Percentiles rank a stretch among this genome's conserved stretches.
Evolutionary conservation across 2,888 invertebrate genomes (phyloP).

Genomic region (Catocala sponsa): DNA sequence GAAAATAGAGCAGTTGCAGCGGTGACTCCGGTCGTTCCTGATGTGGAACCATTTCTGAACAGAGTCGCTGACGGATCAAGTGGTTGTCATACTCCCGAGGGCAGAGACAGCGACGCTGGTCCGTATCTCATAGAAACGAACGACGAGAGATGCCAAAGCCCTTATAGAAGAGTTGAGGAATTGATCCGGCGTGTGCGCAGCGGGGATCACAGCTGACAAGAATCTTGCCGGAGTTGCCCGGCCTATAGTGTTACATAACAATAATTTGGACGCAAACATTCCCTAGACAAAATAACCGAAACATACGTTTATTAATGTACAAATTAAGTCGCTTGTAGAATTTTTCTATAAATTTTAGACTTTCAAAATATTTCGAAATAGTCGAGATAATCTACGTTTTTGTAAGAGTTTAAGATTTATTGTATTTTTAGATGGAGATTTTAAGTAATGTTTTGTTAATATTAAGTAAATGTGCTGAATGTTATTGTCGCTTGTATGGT

Average conservation of each 20-base stretch:
- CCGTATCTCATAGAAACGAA: slow-evolving; percentile 78
- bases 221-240: slow-evolving; percentile 78
- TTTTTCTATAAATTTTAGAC: slow-evolving; percentile 8
- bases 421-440: slow-evolving; percentile 15
- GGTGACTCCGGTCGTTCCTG: slow-evolving; percentile 59
- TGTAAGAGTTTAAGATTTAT: slow-evolving; percentile 11
- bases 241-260: slow-evolving; percentile 64
- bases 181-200: slow-evolving; percentile 79
- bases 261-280: slow-evolving; percentile 34
- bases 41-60: slow-evolving; percentile 78
- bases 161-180: slow-evolving; percentile 80
- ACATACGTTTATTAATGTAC: slow-evolving; percentile 1
- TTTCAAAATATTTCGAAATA: not conserved
- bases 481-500: slow-evolving; percentile 31
- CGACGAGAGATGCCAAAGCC: slow-evolving; percentile 76
- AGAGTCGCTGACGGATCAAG: slow-evolving; percentile 71
- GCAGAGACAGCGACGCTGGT: slow-evolving; percentile 71
- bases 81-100: slow-evolving; percentile 77
- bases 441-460: slow-evolving; percentile 14
- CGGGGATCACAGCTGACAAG: slow-evolving; percentile 84
- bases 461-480: slow-evolving; percentile 30
- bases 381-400: not conserved
- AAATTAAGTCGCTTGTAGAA: slow-evolving; percentile 28
- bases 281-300: slow-evolving; percentile 28
- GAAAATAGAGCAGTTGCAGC: slow-evolving; percentile 58